Evolutionary conservation across 1,140 invertebrate genomes (phyloP), one percentile per base, ranked within the genome.

Genomic region (Drosophila bifasciata): DNA sequence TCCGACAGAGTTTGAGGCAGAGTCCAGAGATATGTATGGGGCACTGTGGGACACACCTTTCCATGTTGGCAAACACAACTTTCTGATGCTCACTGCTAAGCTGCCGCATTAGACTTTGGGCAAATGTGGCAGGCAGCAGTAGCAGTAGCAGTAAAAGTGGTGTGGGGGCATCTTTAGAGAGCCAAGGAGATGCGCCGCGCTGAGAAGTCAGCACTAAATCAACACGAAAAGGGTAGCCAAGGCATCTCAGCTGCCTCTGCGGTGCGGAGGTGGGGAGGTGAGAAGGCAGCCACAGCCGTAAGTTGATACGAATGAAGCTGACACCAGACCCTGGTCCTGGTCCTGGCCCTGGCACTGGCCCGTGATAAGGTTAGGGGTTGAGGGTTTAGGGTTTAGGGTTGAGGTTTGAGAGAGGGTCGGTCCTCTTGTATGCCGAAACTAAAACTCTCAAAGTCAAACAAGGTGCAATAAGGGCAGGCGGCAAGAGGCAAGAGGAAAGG

Each of bases 231-330:
- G 44, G 44, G 36, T 17, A 23, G n/a, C 15, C 25, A 72, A 28
- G 50, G 15, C 48, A 32, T 9, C 9, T 8, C 3, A 11, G 32
- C 19, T 21, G 19, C 11, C 32, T 36, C 11, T 0, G 9, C 11
- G 28, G 23, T 25, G 3, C 11, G 3, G 9, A 32, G 28, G 23
- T 25, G 3, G 1, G 23, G 23, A 6, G 23, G 11, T 36, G 28
- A 7, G 40, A 23, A 43, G 43, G 28, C 57, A 21, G 57, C 57
- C 19, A 44, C 55, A 67, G 56, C 63, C 55, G 73, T 61, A 76
- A 76, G 71, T 53, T 75, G 72, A 75, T 75, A 75, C 75, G 72
- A 75, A 62, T 36, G 53, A 75, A 59, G 53, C 52, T 76, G 69
- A 72, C 69, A 72, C 66, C 66, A 40, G 49, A 11, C 1, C 7